Base-by-base conservation (phyloP, 2,113 vertebrate species). In the Austrofundulus limnaeus region DNA sequence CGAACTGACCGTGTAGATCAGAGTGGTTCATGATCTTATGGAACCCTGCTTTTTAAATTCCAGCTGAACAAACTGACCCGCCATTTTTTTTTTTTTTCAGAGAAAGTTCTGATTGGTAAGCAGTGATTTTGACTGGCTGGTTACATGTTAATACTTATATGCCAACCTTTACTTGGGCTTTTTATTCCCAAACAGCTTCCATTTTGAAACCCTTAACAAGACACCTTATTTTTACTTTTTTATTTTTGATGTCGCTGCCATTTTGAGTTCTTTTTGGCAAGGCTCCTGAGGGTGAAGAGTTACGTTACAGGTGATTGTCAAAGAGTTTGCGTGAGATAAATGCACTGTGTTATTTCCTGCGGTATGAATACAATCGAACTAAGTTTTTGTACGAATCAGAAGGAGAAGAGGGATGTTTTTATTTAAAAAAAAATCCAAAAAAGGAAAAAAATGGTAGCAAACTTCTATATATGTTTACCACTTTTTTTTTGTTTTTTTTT, bases 321-420 rank as follows among this genome's bases (percentile, higher is more conserved):
- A 65, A 81, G 76, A 78, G 43, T 66, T 70, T 52, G 70, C 48
- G 49, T 2, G 52, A 24, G 63, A 70, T 71, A 68, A 84, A 83
- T 78, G 78, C 87, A 84, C 85, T 87, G 84, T 87, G 84, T 85
- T 73, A 60, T 57, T 82, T 83, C 68, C 63, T 83, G 78, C 78
- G 71, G 74, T 67, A 66, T 60, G 74, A 89, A 80, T 83, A 86
- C 85, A 87, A 87, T 89, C 81, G 23, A 86, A 73, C 17, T 61
- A 72, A 8, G 65, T 66, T 84, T 87, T 78, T 83, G 61, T 84
- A 70, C 48, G 61, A 67, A 55, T 75, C 31, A 21, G 72, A 74
- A 65, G 60, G 58, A 72, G 50, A 57, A 63, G 42, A 49, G 38
- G 20, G 15, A 31, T n/a, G 39, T 50, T 47, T 80, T 81, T 79